Evolutionary conservation across 92 coral and sea anemone genomes (phyloP).

Genomic region (Ricordea florida): DNA sequence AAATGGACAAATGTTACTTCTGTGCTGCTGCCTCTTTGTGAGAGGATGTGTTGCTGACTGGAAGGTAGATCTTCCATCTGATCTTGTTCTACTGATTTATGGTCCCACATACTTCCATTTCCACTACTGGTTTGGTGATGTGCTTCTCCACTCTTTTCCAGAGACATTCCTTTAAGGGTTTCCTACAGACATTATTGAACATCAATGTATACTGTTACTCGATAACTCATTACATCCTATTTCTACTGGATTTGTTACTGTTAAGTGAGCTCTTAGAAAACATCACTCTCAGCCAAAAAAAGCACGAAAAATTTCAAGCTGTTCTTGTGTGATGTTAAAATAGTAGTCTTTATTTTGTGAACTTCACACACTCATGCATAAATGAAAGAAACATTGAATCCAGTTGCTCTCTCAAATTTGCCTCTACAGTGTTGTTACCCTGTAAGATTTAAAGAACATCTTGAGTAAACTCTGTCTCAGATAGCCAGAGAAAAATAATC

Average conservation of each 20-base stretch:
- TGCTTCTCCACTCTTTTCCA: neutral
- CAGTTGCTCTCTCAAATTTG: no score
- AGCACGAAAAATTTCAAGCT: no score
- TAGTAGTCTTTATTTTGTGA: no score
- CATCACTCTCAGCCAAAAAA: no score
- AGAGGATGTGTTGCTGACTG: constrained; percentile 21
- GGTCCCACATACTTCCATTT: neutral
- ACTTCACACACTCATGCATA: no score
- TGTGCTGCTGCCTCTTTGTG: neutral
- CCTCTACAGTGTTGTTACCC: no score
- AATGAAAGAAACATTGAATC: no score
- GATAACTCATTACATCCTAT: neutral
- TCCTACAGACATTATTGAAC: neutral
- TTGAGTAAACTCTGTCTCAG: constrained; percentile 23
- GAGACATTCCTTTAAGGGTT: neutral
- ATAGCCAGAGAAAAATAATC: constrained; percentile 22
- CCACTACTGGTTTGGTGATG: neutral
- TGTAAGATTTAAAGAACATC: constrained; percentile 1
- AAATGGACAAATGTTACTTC: neutral
- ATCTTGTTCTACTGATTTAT: neutral
- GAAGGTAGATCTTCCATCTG: constrained; percentile 3
- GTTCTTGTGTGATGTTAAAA: no score
- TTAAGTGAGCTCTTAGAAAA: no score
- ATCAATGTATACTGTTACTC: neutral
- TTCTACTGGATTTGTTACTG: no score